These are phyloP conservation scores for Cydia pomonella DNA, from an alignment of 1,140 invertebrate species.

Conservation along the genomic window DNA sequence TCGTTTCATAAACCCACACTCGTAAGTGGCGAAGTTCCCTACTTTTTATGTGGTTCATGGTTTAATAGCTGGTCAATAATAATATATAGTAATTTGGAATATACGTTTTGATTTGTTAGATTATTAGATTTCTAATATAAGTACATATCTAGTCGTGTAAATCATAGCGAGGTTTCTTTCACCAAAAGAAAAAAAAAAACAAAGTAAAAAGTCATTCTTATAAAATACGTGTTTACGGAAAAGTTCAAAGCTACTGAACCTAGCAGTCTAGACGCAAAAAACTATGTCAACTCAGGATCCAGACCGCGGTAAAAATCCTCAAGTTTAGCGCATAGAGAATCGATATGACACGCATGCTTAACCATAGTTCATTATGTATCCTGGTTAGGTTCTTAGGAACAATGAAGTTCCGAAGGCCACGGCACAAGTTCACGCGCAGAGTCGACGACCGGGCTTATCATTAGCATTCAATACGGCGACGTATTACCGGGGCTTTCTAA, in stretches of 20 bases:
- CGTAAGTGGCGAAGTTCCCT: no score
- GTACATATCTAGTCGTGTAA: no score
- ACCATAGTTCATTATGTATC: conserved; percentile 22
- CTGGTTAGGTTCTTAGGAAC: conserved; percentile 25
- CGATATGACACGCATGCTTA: conserved; percentile 31
- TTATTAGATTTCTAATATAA: no score
- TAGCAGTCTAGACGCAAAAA: conserved; percentile 17
- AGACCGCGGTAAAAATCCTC: neutral
- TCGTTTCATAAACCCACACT: no score
- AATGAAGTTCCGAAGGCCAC: conserved; percentile 51
- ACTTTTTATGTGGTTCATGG: no score
- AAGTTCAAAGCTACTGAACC: neutral
- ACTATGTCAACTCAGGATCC: neutral
- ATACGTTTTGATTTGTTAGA: no score
- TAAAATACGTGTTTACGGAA: neutral
- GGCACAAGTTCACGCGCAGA: conserved; percentile 64
- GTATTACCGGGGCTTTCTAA: conserved; percentile 46
- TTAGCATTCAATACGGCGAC: conserved; percentile 61
- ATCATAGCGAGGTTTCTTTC: no score
- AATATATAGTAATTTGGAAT: no score
- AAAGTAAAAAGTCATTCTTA: no score
- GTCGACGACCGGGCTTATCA: conserved; percentile 64
- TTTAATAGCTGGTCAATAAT: no score
- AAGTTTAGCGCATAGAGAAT: conserved; percentile 26
- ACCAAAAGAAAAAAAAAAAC: no score